phyloP scores from a whole-genome alignment of 2,888 invertebrate species.

The Idaea aversata region DNA sequence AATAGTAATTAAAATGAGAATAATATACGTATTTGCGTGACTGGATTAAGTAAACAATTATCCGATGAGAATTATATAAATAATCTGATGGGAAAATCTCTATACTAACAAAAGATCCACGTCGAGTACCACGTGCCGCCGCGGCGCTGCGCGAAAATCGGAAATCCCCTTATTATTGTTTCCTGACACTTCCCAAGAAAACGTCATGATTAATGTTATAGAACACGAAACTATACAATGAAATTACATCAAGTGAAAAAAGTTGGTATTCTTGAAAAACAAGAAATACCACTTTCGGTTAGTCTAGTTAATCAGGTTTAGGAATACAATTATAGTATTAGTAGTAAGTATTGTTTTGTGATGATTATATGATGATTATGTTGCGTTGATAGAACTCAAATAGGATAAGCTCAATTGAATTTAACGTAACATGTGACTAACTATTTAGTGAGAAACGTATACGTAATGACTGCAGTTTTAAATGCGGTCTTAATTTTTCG shows the following conservation, averaged over 20 bases:
- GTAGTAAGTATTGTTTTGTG: conserved; percentile 50
- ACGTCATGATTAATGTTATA: conserved; percentile 27
- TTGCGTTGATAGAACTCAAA: no score
- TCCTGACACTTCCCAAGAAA: conserved; percentile 64
- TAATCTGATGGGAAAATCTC: conserved; percentile 61
- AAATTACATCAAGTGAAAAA: conserved; percentile 55
- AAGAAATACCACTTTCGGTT: conserved; percentile 58
- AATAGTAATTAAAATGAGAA: not conserved
- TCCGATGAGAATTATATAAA: conserved; percentile 19
- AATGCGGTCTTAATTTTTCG: no score
- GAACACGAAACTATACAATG: conserved; percentile 47
- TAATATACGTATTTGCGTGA: conserved; percentile 43
- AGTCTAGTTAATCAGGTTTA: conserved; percentile 63
- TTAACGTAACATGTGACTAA: no score
- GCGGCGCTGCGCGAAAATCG: conserved; percentile 56
- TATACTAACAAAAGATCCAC: conserved; percentile 53
- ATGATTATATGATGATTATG: conserved; percentile 5
- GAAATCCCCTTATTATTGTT: conserved; percentile 72
- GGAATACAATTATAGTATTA: conserved; percentile 43
- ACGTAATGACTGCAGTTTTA: no score
- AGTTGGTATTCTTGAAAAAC: conserved; percentile 63
- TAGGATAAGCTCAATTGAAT: no score
- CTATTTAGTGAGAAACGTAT: no score
- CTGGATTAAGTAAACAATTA: conserved; percentile 23
- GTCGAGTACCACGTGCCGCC: conserved; percentile 41